Percentiles rank a stretch among this genome's conserved stretches.
Evolutionary conservation across 2,888 invertebrate species (phyloP).

Genomic region (Piscicola geometra): DNA sequence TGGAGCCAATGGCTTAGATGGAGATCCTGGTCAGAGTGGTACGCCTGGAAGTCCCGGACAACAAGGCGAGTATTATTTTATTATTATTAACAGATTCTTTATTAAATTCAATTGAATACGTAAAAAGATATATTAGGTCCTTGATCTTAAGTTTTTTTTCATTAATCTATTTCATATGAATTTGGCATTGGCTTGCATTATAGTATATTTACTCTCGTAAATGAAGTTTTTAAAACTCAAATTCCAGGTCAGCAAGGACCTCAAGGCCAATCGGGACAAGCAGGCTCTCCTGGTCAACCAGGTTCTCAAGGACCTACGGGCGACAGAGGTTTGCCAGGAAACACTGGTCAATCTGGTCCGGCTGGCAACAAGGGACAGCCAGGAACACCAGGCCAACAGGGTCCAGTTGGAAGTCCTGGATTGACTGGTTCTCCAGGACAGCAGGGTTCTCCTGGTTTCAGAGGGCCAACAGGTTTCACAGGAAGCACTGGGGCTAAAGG

Average conservation of each 20-base stretch:
- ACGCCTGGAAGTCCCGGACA: background rate
- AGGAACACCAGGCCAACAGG: conserved; percentile 28
- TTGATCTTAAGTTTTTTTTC: too few species aligned
- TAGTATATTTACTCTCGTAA: too few species aligned
- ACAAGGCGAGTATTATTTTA: background rate
- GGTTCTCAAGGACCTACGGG: conserved; percentile 27
- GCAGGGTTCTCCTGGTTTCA: conserved; percentile 10
- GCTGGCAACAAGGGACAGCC: conserved; percentile 30
- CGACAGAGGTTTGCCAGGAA: conserved; percentile 25
- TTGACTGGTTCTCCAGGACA: conserved; percentile 26
- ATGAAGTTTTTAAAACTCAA: too few species aligned
- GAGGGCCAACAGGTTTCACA: conserved; percentile 35
- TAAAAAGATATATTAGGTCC: too few species aligned
- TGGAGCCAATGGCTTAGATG: background rate
- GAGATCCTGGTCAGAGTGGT: background rate
- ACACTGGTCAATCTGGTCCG: conserved; percentile 32
- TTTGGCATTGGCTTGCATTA: too few species aligned
- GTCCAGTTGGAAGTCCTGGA: conserved; percentile 30
- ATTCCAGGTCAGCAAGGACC: conserved; percentile 35
- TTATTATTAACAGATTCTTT: too few species aligned
- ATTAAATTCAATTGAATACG: too few species aligned
- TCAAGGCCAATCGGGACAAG: conserved; percentile 35
- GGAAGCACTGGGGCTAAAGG: conserved; percentile 42
- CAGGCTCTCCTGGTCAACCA: conserved; percentile 23
- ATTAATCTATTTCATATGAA: too few species aligned